Evolutionary conservation across 2,113 vertebrate species (phyloP), one percentile per base, ranked within the genome.

Genomic region (Gopherus flavomarginatus): DNA sequence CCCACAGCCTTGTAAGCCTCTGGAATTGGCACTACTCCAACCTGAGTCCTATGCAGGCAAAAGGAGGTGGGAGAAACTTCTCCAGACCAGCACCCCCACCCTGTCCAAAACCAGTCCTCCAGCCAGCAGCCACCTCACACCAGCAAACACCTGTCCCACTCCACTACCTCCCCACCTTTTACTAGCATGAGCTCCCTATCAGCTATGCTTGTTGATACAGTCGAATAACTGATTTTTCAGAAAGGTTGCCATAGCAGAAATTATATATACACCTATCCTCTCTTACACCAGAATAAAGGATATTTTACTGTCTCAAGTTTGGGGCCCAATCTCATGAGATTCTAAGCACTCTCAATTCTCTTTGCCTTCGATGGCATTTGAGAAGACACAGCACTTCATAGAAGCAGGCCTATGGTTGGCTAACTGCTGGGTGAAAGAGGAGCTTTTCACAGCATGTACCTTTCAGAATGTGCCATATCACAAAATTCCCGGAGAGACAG

Each of bases 311-410:
- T 27, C 75, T 47, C 44, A 77, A 44, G 11, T 26, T 26, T 44
- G 75, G 22, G 24, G 42, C 42, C 26, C 24, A 27, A 47, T 27
- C 44, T 13, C 44, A 14, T 47, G 22, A 27, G 26, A 24, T 44
- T 44, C 42, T 44, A 47, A 78, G 38, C 9, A 75, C 69, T 38
- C 69, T 75, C n/a, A 21, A 22, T 22, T 42, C n/a, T 75, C 69
- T 42, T 22, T 44, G 75, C 12, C 6, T 44, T 78, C 75, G 29
- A 8, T 47, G 19, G 5, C 56, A 82, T 62, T 16, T 0, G 0
- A 3, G 1, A 0, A 56, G 52, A 29, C 65, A 19, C 11, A 2
- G 29, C 0, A 0, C 14, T 50, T 49, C 53, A 9, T 49, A 27
- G 26, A 52, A 80, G 8, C 14, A 81, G 49, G 19, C 49, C 29